A percentile compares a stretch with the other conserved stretches of the same genome.
Evolutionary conservation across 2,797 vertebrate species (phyloP).

Genomic region (Pempheris klunzingeri): DNA sequence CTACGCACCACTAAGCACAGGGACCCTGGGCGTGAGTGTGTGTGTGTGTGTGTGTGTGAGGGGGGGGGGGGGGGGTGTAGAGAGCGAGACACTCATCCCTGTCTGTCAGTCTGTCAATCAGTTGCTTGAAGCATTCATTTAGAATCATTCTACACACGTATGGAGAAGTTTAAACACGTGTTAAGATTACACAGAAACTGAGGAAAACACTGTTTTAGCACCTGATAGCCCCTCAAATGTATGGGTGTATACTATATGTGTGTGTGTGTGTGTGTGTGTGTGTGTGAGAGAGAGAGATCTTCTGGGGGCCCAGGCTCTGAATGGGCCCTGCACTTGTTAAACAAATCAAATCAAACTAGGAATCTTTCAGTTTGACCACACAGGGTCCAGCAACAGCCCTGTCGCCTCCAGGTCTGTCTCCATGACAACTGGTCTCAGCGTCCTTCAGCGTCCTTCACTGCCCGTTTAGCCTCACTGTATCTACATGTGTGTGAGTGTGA

Average conservation of each 20-base stretch:
- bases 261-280: too few species aligned
- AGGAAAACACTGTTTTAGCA: too few species aligned
- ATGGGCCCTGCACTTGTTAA: too few species aligned
- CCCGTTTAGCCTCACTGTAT: conserved; percentile 30
- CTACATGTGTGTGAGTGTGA: conserved; percentile 1
- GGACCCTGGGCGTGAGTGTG: conserved; percentile 30
- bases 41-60: conserved; percentile 12
- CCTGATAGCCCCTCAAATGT: too few species aligned
- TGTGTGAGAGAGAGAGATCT: too few species aligned
- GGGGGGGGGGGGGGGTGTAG: conserved; percentile 7
- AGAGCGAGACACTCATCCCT: conserved; percentile 13
- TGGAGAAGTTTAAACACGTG: background rate
- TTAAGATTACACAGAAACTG: background rate
- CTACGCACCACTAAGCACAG: conserved; percentile 44
- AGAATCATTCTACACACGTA: background rate
- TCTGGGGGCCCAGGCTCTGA: too few species aligned
- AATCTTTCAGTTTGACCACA: too few species aligned
- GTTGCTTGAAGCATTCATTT: conserved; percentile 5
- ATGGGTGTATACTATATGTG: too few species aligned
- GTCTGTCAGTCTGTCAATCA: conserved; percentile 19
- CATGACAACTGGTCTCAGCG: background rate
- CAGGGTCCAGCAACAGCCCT: background rate
- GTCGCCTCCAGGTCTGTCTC: background rate
- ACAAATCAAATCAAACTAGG: too few species aligned
- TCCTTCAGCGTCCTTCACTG: conserved; percentile 8